A percentile compares a stretch with the other conserved stretches of the same genome.
Conservation (phyloP, 2,113 vertebrate species). For the Dicaeum eximium region DNA sequence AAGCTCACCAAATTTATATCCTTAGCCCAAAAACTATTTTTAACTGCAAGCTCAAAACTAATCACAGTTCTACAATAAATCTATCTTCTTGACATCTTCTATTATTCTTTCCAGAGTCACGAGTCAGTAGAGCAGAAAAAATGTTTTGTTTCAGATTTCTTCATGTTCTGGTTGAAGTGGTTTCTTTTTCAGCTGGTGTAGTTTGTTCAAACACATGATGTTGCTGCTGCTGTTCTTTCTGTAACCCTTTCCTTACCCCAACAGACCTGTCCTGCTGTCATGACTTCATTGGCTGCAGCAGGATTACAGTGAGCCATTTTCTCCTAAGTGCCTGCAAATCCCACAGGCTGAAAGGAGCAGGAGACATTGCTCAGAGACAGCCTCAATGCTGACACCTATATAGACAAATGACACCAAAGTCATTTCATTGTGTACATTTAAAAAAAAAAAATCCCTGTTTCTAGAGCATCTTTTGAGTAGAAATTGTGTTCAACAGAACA, state of each 20-base stretch:
- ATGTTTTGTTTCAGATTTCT: background rate
- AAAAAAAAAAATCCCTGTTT: background rate
- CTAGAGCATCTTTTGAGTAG: background rate
- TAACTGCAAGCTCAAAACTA: background rate
- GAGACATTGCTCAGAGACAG: background rate
- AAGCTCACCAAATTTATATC: background rate
- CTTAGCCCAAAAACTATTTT: background rate
- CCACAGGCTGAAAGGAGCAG: background rate
- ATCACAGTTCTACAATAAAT: background rate
- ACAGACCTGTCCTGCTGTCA: rapidly evolving
- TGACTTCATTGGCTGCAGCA: background rate
- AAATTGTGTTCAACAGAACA: background rate
- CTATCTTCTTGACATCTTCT: background rate
- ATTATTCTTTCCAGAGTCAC: background rate
- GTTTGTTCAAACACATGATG: background rate
- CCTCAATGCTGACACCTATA: background rate
- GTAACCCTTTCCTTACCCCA: background rate
- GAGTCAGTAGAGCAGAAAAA: background rate
- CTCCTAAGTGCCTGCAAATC: background rate
- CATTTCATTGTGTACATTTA: background rate
- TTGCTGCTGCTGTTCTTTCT: background rate
- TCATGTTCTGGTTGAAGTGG: background rate
- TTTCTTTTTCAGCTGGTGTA: background rate
- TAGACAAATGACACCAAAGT: background rate
- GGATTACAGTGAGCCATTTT: background rate